These are phyloP conservation scores for Rhinogobio ventralis DNA, from an alignment of 2,797 vertebrate species.

Conservation along the genomic window DNA sequence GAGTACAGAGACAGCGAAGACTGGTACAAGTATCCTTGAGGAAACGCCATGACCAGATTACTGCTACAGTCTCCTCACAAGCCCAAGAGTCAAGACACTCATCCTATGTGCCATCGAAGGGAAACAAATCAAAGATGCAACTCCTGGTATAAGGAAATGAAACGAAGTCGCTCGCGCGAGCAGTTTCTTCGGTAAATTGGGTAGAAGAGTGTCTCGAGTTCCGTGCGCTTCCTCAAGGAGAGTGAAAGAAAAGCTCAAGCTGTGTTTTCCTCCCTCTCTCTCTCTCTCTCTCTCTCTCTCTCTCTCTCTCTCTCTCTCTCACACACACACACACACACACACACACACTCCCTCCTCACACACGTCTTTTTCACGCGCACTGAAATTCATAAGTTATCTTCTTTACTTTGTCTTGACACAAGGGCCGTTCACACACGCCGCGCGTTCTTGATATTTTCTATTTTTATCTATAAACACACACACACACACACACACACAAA, in stretches of 20 bases:
- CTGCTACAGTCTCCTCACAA: slow-evolving; percentile 49
- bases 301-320: slow-evolving; percentile 66
- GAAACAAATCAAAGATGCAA: no score
- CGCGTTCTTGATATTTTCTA: no score
- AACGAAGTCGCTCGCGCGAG: neutral
- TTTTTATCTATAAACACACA: no score
- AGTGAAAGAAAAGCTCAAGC: slow-evolving; percentile 79
- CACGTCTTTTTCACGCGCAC: neutral
- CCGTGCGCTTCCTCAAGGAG: slow-evolving; percentile 80
- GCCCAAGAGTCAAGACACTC: slow-evolving; percentile 1
- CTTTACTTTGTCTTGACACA: slow-evolving; percentile 6
- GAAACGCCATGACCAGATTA: slow-evolving; percentile 89
- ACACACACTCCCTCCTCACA: no score
- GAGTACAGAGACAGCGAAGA: slow-evolving; percentile 90
- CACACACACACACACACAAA: no score
- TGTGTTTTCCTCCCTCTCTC: slow-evolving; percentile 67
- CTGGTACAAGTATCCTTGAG: slow-evolving; percentile 94
- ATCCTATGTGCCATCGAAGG: slow-evolving; percentile 22
- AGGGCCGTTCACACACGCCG: no score
- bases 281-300: slow-evolving; percentile 66
- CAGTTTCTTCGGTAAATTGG: neutral
- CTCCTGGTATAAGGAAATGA: neutral
- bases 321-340: slow-evolving; percentile 16
- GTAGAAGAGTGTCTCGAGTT: slow-evolving; percentile 50
- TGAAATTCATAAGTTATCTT: neutral